These are phyloP conservation scores for Hypomecis punctinalis DNA, from an alignment of 2,888 invertebrate species.

Conservation along the genomic window DNA sequence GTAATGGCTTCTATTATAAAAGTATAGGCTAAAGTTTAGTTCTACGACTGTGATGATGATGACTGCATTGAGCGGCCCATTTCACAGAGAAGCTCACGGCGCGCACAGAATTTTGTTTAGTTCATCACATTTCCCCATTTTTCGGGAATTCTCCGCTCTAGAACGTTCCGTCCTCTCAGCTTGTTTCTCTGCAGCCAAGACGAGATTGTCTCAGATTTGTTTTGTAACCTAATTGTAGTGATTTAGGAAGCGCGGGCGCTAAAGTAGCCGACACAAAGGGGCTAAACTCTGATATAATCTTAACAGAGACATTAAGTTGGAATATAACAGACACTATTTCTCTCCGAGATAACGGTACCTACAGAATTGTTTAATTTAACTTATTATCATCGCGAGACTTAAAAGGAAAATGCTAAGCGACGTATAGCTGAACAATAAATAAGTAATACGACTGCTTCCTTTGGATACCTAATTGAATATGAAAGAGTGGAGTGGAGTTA, in stretches of 20 bases:
- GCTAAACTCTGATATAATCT: conserved; percentile 63
- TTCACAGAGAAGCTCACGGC: no score
- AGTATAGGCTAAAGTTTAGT: no score
- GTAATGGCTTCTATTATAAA: no score
- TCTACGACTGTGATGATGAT: no score
- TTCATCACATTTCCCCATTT: background rate
- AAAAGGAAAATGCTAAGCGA: conserved; percentile 36
- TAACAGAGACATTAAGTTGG: conserved; percentile 61
- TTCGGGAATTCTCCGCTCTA: background rate
- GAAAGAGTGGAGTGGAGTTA: conserved; percentile 23
- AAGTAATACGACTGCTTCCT: conserved; percentile 26
- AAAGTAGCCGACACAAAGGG: conserved; percentile 59
- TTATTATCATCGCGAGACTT: conserved; percentile 49
- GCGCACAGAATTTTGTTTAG: background rate
- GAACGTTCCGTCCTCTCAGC: background rate
- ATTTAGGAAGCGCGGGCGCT: conserved; percentile 59
- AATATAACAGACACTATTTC: conserved; percentile 65
- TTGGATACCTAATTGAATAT: conserved; percentile 41
- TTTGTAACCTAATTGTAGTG: conserved; percentile 59
- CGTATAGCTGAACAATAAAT: conserved; percentile 38
- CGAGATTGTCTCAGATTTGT: conserved; percentile 54
- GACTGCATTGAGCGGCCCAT: no score
- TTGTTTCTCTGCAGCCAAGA: conserved; percentile 29
- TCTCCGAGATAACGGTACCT: conserved; percentile 56
- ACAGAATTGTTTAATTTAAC: conserved; percentile 60